These are phyloP conservation scores for Laothoe populi DNA, from an alignment of 2,888 invertebrate genomes.

Conservation along the genomic window DNA sequence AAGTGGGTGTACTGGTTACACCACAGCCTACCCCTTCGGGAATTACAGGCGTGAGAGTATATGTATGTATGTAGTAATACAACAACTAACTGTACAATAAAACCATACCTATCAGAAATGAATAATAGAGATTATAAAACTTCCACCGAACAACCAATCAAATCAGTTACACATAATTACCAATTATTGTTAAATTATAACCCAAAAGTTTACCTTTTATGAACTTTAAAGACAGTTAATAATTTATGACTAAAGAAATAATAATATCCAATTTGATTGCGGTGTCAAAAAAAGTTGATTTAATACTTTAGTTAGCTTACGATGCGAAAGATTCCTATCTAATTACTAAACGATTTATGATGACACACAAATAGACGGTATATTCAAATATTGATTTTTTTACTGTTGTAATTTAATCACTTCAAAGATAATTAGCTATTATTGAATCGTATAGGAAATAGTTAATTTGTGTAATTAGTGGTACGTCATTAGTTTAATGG, in stretches of 20 bases:
- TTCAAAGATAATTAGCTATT: slow-evolving; percentile 24
- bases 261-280: slow-evolving; percentile 46
- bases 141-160: neutral
- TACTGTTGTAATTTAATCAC: slow-evolving; percentile 42
- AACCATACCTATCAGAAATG: neutral
- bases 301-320: slow-evolving; percentile 43
- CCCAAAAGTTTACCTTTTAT: slow-evolving; percentile 39
- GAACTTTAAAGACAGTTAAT: slow-evolving; percentile 34
- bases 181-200: neutral
- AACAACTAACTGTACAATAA: neutral
- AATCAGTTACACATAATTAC: slow-evolving; percentile 10
- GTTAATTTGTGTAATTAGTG: slow-evolving; percentile 21
- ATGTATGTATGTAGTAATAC: neutral
- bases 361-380: slow-evolving; percentile 47
- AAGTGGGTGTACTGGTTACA: no score
- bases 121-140: neutral
- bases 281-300: slow-evolving; percentile 47
- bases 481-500: slow-evolving; percentile 22
- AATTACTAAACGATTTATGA: slow-evolving; percentile 48
- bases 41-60: no score
- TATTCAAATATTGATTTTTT: slow-evolving; percentile 52
- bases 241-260: slow-evolving; percentile 37
- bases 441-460: slow-evolving; percentile 24
- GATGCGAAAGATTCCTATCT: slow-evolving; percentile 47
- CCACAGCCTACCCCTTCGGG: no score